Conservation (phyloP, 2,113 vertebrate genomes). For the Rhagologus leucostigma region DNA sequence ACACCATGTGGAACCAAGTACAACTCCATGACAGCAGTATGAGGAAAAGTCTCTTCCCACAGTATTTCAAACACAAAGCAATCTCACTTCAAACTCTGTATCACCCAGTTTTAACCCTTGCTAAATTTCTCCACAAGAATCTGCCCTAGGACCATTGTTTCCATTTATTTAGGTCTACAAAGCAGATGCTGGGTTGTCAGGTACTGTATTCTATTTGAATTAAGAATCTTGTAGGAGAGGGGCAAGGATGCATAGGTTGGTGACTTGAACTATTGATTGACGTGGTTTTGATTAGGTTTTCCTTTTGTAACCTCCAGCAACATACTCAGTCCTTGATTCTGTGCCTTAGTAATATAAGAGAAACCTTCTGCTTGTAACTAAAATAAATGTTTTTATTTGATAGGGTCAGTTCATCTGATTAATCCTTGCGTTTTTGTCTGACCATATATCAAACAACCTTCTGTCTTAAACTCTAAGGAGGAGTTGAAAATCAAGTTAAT, state of each 20-base stretch:
- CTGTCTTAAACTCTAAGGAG: not conserved
- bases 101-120: not conserved
- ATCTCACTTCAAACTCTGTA: not conserved
- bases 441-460: not conserved
- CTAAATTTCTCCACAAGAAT: not conserved
- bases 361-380: not conserved
- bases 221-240: not conserved
- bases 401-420: not conserved
- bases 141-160: not conserved
- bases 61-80: not conserved
- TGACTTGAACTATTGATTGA: not conserved
- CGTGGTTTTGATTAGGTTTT: not conserved
- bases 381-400: conserved; percentile 22
- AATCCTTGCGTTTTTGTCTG: not conserved
- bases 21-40: not conserved
- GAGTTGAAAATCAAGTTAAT: not conserved
- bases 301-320: not conserved
- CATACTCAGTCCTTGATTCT: not conserved
- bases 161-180: not conserved
- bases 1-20: not conserved
- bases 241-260: not conserved
- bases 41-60: not conserved
- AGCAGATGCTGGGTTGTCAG: not conserved
- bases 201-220: not conserved
- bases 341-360: not conserved